Percentiles rank a stretch among this genome's conserved stretches.
Evolutionary conservation across 2,113 vertebrate species (phyloP).

Genomic region (Pterocles orientalis): DNA sequence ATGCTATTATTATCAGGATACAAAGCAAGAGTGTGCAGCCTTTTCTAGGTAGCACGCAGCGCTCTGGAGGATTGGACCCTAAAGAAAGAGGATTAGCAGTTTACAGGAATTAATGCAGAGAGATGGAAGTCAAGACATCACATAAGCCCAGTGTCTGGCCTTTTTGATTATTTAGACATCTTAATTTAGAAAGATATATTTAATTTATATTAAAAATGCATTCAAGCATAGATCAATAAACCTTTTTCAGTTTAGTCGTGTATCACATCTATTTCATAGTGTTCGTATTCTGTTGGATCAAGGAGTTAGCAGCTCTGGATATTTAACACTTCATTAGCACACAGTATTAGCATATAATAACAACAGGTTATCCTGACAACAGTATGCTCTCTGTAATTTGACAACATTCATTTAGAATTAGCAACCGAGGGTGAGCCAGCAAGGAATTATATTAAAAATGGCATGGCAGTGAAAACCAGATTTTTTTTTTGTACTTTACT

Average conservation of each 20-base stretch:
- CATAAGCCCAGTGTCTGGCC: neutral
- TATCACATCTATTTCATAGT: neutral
- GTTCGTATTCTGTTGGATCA: neutral
- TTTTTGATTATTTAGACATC: neutral
- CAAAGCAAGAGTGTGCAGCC: neutral
- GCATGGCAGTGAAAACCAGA: neutral
- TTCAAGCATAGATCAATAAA: neutral
- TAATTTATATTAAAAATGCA: slow-evolving; percentile 5
- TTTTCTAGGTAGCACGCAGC: neutral
- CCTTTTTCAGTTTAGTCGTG: neutral
- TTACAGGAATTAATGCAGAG: neutral
- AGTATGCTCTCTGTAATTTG: neutral
- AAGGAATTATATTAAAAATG: neutral
- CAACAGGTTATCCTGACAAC: slow-evolving; percentile 5
- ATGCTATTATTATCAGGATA: neutral
- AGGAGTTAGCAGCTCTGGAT: neutral
- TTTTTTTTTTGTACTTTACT: neutral
- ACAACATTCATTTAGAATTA: slow-evolving; percentile 18
- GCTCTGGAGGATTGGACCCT: neutral
- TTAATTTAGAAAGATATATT: neutral
- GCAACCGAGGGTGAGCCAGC: neutral
- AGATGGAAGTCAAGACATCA: neutral
- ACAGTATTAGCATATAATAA: neutral
- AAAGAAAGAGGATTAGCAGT: neutral
- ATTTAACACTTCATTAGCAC: slow-evolving; percentile 47